Evolutionary conservation across 2,888 invertebrate species (phyloP).

Genomic region (Mesorhabditis sp.): DNA sequence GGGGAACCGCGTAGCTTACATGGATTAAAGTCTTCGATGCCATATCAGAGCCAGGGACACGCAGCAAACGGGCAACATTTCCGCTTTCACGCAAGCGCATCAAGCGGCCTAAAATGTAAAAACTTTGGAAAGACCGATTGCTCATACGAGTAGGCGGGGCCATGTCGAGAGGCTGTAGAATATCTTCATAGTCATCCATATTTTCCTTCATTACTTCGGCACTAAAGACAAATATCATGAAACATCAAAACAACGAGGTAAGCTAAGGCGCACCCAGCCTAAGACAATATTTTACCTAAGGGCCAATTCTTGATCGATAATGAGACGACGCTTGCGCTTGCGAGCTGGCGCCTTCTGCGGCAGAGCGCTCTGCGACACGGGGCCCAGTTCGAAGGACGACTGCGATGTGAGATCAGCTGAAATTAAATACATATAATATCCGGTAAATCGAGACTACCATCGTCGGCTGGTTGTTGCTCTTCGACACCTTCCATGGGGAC

Average conservation of each 20-base stretch:
- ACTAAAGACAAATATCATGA: background rate
- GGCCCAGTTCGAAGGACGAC: conserved; percentile 2
- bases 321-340: background rate
- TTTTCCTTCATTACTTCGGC: background rate
- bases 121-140: background rate
- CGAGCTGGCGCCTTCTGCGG: background rate
- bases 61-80: background rate
- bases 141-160: background rate
- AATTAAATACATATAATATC: too few relatives aligned
- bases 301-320: background rate
- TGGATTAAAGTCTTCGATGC: background rate
- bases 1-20: background rate
- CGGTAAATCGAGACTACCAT: too few relatives aligned
- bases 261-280: too few relatives aligned
- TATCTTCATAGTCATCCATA: background rate
- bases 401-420: background rate
- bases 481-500: too few relatives aligned
- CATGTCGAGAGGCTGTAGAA: background rate
- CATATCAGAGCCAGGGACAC: background rate
- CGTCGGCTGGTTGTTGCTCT: too few relatives aligned
- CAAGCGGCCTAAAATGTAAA: background rate
- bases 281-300: background rate
- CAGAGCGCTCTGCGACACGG: background rate
- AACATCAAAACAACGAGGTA: background rate
- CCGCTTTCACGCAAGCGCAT: conserved; percentile 2